Evolutionary conservation across 2,888 invertebrate species (phyloP).

Genomic region (Coenonympha glycerion): DNA sequence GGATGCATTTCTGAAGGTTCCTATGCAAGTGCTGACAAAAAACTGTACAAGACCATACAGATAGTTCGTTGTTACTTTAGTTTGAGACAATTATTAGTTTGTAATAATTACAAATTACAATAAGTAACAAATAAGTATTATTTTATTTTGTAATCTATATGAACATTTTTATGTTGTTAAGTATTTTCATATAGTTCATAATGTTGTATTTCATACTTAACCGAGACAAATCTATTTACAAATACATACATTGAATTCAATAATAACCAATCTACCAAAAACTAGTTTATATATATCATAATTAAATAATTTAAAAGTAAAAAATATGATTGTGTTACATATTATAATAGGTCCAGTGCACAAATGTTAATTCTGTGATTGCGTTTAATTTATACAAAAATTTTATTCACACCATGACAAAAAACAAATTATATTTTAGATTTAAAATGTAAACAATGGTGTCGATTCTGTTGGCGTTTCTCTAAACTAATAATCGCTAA

Average conservation of each 20-base stretch:
- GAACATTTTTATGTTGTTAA: too few relatives aligned
- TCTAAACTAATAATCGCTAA: too few relatives aligned
- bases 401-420: too few relatives aligned
- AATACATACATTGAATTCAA: neutral
- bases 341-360: neutral
- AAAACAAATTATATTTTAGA: too few relatives aligned
- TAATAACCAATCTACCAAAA: slow-evolving; percentile 9
- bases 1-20: slow-evolving; percentile 53
- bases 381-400: neutral
- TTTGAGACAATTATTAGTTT: neutral
- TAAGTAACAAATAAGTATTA: neutral
- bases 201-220: neutral
- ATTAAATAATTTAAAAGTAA: neutral
- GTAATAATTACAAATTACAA: neutral
- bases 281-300: slow-evolving; percentile 3
- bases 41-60: slow-evolving; percentile 40
- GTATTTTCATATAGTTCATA: too few relatives aligned
- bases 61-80: slow-evolving; percentile 27
- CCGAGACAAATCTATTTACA: neutral
- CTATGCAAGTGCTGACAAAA: slow-evolving; percentile 40
- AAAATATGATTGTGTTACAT: neutral
- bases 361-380: neutral
- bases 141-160: neutral
- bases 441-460: too few relatives aligned
- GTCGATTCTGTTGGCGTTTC: too few relatives aligned